A percentile compares a stretch with the other conserved stretches of the same genome.
Conservation (phyloP, 37 sponge, comb jelly and placozoan species). For the Petrosia ficiformis region DNA sequence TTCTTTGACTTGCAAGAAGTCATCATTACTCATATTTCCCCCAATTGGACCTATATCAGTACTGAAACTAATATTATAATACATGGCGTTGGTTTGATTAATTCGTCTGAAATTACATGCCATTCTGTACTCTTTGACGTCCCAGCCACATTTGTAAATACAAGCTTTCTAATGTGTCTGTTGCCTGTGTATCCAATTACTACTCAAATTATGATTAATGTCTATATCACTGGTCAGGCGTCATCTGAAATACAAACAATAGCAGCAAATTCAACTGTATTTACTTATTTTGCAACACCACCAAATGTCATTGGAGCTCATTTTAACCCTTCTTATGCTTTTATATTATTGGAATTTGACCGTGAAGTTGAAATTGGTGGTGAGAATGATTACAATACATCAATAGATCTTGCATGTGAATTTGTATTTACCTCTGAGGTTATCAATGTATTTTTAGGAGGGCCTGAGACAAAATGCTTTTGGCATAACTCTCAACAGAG, state of each 20-base stretch:
- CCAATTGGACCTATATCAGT: constrained; percentile 37
- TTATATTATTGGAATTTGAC: constrained; percentile 52
- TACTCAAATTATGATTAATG: neutral
- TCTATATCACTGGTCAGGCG: constrained; percentile 50
- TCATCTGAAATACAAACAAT: constrained; percentile 11
- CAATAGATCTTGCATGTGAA: constrained; percentile 20
- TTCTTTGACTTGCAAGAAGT: constrained; percentile 41
- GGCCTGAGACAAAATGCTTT: constrained; percentile 37
- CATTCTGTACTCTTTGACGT: neutral
- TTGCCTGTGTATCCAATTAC: constrained; percentile 26
- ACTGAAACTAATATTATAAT: constrained; percentile 5
- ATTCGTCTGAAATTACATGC: constrained; percentile 33
- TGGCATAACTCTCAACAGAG: constrained; percentile 67
- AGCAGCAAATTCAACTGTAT: neutral
- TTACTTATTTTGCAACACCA: constrained; percentile 60
- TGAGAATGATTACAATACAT: constrained; percentile 2
- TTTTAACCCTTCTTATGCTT: constrained; percentile 45
- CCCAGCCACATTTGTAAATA: constrained; percentile 21
- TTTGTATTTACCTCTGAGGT: constrained; percentile 18
- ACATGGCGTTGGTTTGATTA: constrained; percentile 29
- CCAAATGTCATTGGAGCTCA: constrained; percentile 1
- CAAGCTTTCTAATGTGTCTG: constrained; percentile 20
- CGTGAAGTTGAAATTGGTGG: constrained; percentile 74
- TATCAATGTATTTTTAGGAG: constrained; percentile 13
- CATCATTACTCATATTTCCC: constrained; percentile 23